phyloP scores from a whole-genome alignment of 1,140 invertebrate species.

The Formica exsecta region DNA sequence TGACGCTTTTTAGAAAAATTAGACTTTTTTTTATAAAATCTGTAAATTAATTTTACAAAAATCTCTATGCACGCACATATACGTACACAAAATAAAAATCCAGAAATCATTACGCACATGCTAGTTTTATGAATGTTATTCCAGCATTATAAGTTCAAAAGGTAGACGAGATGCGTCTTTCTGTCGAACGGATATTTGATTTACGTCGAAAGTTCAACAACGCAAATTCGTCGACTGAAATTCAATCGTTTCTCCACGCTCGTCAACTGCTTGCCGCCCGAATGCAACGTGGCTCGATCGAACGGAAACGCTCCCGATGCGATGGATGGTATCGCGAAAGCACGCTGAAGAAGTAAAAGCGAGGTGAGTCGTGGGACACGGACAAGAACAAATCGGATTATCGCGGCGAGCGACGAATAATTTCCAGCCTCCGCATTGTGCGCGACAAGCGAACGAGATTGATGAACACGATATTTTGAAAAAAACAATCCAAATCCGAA shows the following conservation, averaged over 20 bases:
- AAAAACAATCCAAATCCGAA: neutral
- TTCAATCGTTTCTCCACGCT: constrained; percentile 41
- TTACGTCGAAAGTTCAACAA: neutral
- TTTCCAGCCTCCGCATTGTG: constrained; percentile 1
- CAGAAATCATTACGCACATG: neutral
- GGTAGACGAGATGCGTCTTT: neutral
- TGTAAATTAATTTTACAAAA: no score
- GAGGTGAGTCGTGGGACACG: constrained; percentile 2
- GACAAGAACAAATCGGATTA: constrained; percentile 55
- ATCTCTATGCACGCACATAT: neutral
- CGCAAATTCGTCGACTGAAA: constrained; percentile 46
- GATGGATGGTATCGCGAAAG: constrained; percentile 14
- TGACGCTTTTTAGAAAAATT: no score
- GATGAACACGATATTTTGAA: neutral
- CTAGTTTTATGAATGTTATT: neutral
- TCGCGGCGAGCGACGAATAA: constrained; percentile 25
- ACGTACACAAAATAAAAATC: neutral
- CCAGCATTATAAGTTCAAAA: neutral
- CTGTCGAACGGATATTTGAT: constrained; percentile 8
- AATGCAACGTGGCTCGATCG: constrained; percentile 20
- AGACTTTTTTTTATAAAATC: no score
- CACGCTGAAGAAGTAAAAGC: neutral
- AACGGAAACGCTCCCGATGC: constrained; percentile 11
- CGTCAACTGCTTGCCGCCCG: constrained; percentile 11
- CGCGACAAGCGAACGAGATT: constrained; percentile 2